Evolutionary conservation across 2,113 vertebrate genomes (phyloP).

Genomic region (Morone chrysops): DNA sequence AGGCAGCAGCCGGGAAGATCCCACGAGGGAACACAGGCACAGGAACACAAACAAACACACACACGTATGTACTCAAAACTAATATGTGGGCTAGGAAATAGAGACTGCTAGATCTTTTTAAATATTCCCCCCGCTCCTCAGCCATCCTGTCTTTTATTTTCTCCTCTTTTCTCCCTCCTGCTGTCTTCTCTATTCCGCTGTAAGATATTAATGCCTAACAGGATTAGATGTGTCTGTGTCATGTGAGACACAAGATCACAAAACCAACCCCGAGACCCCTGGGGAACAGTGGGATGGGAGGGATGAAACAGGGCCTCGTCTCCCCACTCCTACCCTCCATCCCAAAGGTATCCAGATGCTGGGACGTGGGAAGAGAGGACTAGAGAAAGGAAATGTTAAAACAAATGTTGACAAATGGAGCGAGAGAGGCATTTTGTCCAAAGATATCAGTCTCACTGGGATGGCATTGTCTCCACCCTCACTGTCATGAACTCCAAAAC

Average conservation of each 20-base stretch:
- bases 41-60: slow-evolving; percentile 56
- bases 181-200: slow-evolving; percentile 62
- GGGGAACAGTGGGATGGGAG: slow-evolving; percentile 65
- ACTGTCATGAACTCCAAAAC: slow-evolving; percentile 60
- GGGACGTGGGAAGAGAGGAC: slow-evolving; percentile 47
- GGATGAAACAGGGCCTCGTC: slow-evolving; percentile 63
- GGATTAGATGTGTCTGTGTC: slow-evolving; percentile 81
- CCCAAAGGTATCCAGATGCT: slow-evolving; percentile 77
- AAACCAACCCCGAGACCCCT: slow-evolving; percentile 62
- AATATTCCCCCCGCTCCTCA: slow-evolving; percentile 46
- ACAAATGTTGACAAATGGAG: slow-evolving; percentile 71
- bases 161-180: slow-evolving; percentile 52
- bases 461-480: slow-evolving; percentile 52
- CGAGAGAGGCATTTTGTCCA: slow-evolving; percentile 73
- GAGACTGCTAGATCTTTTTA: slow-evolving; percentile 40
- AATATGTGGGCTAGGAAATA: slow-evolving; percentile 55
- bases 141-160: slow-evolving; percentile 65
- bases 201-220: slow-evolving; percentile 77
- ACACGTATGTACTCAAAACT: slow-evolving; percentile 54
- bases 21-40: slow-evolving; percentile 65
- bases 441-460: slow-evolving; percentile 72
- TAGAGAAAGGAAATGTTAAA: slow-evolving; percentile 44
- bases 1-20: slow-evolving; percentile 72
- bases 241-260: slow-evolving; percentile 81
- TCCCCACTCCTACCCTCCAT: slow-evolving; percentile 55